Conservation (phyloP, 2,797 vertebrate genomes). For the Protosalanx chinensis region DNA sequence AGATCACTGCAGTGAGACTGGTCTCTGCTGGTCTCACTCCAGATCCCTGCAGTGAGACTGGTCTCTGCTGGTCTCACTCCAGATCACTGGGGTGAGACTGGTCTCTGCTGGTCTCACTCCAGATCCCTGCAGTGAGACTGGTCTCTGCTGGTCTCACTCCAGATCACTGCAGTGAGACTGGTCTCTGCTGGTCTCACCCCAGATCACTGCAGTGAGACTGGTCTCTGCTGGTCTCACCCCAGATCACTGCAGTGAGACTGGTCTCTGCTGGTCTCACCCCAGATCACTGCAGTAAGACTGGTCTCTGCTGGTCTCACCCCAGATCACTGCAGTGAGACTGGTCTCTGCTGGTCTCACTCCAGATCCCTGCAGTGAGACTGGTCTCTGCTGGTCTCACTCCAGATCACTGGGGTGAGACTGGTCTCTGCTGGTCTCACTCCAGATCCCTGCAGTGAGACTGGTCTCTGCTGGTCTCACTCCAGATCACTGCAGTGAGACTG, state of each 20-base stretch:
- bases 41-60: neutral
- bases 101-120: neutral
- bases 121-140: neutral
- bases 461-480: neutral
- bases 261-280: neutral
- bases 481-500: neutral
- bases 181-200: neutral
- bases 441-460: neutral
- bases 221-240: neutral
- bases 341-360: neutral
- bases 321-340: neutral
- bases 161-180: neutral
- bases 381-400: neutral
- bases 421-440: neutral
- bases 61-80: neutral
- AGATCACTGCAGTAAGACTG: neutral
- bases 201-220: neutral
- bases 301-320: neutral
- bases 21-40: neutral
- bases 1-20: neutral
- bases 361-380: neutral
- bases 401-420: neutral
- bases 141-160: neutral
- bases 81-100: neutral
- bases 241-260: neutral